Base-by-base conservation (phyloP, 1,140 invertebrate species). In the Bilobella aurantiaca region DNA sequence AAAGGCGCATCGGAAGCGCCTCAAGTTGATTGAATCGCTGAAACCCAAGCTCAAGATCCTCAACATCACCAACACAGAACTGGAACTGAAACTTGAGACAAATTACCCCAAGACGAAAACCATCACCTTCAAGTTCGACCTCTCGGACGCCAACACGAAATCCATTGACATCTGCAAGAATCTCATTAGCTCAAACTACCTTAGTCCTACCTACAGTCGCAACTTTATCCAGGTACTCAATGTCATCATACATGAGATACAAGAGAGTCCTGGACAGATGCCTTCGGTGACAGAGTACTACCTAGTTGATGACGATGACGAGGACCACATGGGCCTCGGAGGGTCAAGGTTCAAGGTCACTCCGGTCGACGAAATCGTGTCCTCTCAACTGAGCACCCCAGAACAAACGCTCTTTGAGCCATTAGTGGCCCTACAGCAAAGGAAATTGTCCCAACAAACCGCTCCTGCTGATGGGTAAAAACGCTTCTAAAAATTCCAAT, bases 21-120 rank as follows among this genome's bases (percentile, higher is more conserved):
- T 53, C 49, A 53, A 53, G 49, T 23, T 53, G 49, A 53, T 53
- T 16, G 49, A 53, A 53, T 53, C 49, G 14, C 49, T 53, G 25
- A 53, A 53, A 23, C 49, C 49, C 14, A 53, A 53, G 21, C 49
- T 53, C 14, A 53, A 23, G 23, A 53, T 53, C 21, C 8, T 53
- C 8, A 53, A 23, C 23, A 53, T 53, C 21, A 23, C 21, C 49
- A 23, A 53, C 21, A 53, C 49, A 8, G 14, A 16, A 16, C 21
- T 53, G 12, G 49, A 53, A 23, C 49, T 53, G 12, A 53, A 53
- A 23, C 49, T 53, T 5, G 49, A 53, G 25, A 53, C 49, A 8
- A 53, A 8, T 14, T 53, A 14, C 25, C 49, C 49, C 14, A 53
- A 53, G 49, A 23, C 49, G 21, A 53, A 53, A 23, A 53, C 49